Percentiles rank a stretch among this genome's conserved stretches.
phyloP scores from a whole-genome alignment of 2,113 vertebrate genomes.

The Podarcis muralis region DNA sequence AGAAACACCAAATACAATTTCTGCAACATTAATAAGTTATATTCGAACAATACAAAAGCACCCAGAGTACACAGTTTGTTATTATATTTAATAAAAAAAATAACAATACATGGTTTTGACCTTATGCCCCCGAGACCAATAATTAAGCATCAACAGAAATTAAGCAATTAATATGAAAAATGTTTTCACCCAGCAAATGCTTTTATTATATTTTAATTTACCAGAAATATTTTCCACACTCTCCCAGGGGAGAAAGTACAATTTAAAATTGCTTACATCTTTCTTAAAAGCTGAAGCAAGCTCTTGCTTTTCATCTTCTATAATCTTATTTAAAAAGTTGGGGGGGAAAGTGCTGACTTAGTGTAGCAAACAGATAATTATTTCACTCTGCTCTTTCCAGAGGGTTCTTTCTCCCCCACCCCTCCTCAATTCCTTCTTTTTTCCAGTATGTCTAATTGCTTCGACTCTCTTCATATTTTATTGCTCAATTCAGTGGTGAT shows the following conservation, averaged over 20 bases:
- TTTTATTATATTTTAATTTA: slow-evolving; percentile 78
- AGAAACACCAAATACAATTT: background rate
- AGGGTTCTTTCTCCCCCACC: background rate
- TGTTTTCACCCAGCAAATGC: slow-evolving; percentile 61
- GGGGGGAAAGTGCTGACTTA: slow-evolving; percentile 66
- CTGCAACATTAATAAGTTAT: background rate
- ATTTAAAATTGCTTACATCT: slow-evolving; percentile 78
- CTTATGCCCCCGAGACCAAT: slow-evolving; percentile 46
- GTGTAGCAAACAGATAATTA: slow-evolving; percentile 71
- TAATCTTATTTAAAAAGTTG: slow-evolving; percentile 72
- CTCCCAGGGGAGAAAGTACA: slow-evolving; percentile 62
- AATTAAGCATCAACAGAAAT: slow-evolving; percentile 71
- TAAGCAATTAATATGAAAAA: slow-evolving; percentile 77
- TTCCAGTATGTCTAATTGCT: slow-evolving; percentile 51
- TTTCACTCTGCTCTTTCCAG: slow-evolving; percentile 52
- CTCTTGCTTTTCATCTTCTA: slow-evolving; percentile 72
- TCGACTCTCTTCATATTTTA: slow-evolving; percentile 57
- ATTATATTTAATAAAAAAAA: background rate
- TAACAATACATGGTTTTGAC: slow-evolving; percentile 29
- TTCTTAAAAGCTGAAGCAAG: slow-evolving; percentile 78
- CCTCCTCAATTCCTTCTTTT: slow-evolving; percentile 28
- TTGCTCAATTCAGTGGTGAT: slow-evolving; percentile 55
- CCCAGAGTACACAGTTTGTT: background rate
- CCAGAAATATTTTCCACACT: slow-evolving; percentile 67
- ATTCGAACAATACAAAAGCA: background rate